phyloP scores from a whole-genome alignment of 2,888 invertebrate genomes.

The Drosophila phalerata region DNA sequence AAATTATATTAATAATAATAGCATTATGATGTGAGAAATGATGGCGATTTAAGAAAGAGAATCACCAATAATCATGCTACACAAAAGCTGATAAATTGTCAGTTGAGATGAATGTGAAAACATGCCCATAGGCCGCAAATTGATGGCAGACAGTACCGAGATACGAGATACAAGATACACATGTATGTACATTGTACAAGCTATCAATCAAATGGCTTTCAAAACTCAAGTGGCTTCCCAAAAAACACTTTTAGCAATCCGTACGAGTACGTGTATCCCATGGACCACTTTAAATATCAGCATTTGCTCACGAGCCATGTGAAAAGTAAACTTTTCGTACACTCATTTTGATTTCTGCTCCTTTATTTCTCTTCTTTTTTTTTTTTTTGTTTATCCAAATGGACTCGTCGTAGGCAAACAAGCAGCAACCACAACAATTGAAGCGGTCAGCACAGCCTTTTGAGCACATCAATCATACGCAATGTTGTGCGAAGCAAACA shows the following conservation, averaged over 20 bases:
- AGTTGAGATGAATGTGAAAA: constrained; percentile 12
- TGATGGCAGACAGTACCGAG: constrained; percentile 14
- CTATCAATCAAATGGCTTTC: constrained; percentile 58
- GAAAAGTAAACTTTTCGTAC: constrained; percentile 5
- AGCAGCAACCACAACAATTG: constrained; percentile 39
- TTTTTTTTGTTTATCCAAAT: constrained; percentile 2
- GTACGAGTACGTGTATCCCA: constrained; percentile 6
- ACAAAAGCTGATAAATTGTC: constrained; percentile 23
- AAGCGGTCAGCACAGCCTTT: constrained; percentile 45
- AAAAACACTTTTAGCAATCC: constrained; percentile 23
- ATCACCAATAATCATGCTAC: constrained; percentile 10
- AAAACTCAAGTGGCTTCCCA: constrained; percentile 28
- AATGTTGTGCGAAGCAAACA: constrained; percentile 62
- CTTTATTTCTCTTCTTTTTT: too few species aligned
- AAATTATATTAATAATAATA: constrained; percentile 10
- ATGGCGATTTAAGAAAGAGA: not conserved
- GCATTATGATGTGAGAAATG: constrained; percentile 3
- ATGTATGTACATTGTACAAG: constrained; percentile 12
- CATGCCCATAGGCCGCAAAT: constrained; percentile 18
- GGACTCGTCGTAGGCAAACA: constrained; percentile 66
- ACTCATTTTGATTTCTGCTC: not conserved
- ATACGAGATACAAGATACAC: not conserved
- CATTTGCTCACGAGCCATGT: constrained; percentile 18
- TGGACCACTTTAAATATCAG: constrained; percentile 28
- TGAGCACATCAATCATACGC: constrained; percentile 77